Base-by-base conservation (phyloP, 2,113 vertebrate genomes). In the Lepus timidus region DNA sequence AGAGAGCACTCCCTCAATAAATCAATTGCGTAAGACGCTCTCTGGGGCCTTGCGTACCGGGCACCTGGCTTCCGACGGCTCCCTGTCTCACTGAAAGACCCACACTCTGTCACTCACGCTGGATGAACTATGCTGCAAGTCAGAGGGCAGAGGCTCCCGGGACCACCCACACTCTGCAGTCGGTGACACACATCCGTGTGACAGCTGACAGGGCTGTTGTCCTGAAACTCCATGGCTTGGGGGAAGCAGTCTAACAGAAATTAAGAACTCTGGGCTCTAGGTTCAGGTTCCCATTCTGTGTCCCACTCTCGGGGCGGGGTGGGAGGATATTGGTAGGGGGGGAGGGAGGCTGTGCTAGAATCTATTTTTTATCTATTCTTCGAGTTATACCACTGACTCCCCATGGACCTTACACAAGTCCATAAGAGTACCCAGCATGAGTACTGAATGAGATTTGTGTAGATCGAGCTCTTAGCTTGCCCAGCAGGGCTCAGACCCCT, bases 1-100 rank as follows among this genome's bases (percentile, higher is more conserved):
- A 5, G 36, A 70, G 39, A 74, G 16, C 22, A 62, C 7, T 52
- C 44, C 74, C 17, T 95, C 70, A 84, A 62, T 73, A 94, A 95
- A 91, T 23, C 8, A 6, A n/a, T 85, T 71, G 58, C 80, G 29
- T 12, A 73, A 58, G 58, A 62, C 62, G 23, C 67, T 0, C 0
- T 62, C 83, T 84, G 51, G 5, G 85, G 7, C 52, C 73, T 64
- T 39, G 39, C 83, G 71, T 86, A 25, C 17, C 39, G 67, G 76
- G 62, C 91, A 82, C 85, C 22, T 4, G 78, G 49, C 44, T 25
- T 11, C 20, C 36, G 51, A 51, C 22, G 33, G 51, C 11, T 12
- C 27, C 3, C 20, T 33, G 64, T 86, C 61, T 80, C 51, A 31
- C 29, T 5, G 7, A 64, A 93, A 14, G 73, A 80, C 25, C 31